These are phyloP conservation scores for Dipodomys merriami DNA, from an alignment of 2,113 vertebrate species.

Conservation along the genomic window DNA sequence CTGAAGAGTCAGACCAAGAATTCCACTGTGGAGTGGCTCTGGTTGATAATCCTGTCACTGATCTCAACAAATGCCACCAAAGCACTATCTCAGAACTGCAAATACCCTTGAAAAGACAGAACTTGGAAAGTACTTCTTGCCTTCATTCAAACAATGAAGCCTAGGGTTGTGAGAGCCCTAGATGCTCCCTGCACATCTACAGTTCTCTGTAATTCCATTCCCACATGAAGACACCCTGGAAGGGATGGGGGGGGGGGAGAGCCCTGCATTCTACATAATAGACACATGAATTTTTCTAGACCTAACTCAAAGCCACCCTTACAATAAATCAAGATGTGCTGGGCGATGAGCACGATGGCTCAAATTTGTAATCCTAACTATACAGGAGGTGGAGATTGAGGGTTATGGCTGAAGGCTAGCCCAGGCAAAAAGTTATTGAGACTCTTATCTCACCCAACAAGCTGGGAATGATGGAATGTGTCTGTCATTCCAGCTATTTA, in stretches of 20 bases:
- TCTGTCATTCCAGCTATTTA: too few species aligned
- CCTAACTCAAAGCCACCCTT: neutral
- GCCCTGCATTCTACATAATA: neutral
- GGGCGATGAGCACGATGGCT: too few species aligned
- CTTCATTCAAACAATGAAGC: slow-evolving; percentile 25
- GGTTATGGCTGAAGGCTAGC: too few species aligned
- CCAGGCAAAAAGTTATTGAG: too few species aligned
- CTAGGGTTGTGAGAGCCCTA: neutral
- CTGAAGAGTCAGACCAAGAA: neutral
- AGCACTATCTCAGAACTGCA: neutral
- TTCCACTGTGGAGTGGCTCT: neutral
- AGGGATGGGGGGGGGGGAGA: neutral
- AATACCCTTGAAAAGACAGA: neutral
- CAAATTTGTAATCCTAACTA: too few species aligned
- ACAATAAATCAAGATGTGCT: neutral
- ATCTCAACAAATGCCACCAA: neutral
- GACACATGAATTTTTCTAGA: neutral
- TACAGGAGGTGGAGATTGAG: too few species aligned
- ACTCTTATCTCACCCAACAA: too few species aligned
- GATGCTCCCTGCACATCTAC: neutral
- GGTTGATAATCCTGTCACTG: neutral
- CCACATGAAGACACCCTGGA: neutral
- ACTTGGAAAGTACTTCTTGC: neutral
- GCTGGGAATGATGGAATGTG: too few species aligned
- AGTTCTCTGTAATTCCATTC: neutral